Evolutionary conservation across 2,113 vertebrate genomes (phyloP).

Genomic region (Cebus imitator): DNA sequence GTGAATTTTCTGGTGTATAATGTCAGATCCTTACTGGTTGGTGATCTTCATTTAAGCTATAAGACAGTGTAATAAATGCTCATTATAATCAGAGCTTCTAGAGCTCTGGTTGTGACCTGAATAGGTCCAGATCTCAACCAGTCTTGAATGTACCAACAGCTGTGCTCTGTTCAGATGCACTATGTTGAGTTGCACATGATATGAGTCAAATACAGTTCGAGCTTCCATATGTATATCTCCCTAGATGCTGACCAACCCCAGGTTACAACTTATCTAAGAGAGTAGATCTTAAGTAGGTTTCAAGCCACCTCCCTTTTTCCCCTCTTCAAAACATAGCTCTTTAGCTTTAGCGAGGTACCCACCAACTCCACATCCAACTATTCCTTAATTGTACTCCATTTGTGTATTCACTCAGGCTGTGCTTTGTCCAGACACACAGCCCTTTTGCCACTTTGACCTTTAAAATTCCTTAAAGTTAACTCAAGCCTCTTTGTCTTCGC

Average conservation of each 20-base stretch:
- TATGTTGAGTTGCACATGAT: neutral
- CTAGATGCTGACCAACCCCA: neutral
- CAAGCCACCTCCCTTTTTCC: neutral
- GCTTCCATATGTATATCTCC: fast-evolving
- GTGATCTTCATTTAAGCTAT: neutral
- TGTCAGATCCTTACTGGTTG: no score
- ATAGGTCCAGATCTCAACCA: neutral
- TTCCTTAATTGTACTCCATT: neutral
- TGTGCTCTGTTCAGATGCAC: neutral
- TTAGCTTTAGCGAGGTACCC: neutral
- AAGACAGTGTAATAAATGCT: neutral
- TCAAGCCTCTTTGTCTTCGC: neutral
- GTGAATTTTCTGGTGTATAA: neutral
- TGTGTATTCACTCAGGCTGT: neutral
- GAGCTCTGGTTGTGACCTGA: neutral
- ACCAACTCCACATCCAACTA: no score
- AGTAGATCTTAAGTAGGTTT: no score
- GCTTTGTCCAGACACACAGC: neutral
- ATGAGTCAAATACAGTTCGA: neutral
- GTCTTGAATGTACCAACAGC: no score
- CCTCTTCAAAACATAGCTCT: neutral
- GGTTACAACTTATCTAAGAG: neutral
- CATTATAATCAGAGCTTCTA: neutral
- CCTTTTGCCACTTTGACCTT: neutral
- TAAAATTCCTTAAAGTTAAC: neutral